phyloP scores from a whole-genome alignment of 2,797 vertebrate genomes.

The Anas bahamensis region DNA sequence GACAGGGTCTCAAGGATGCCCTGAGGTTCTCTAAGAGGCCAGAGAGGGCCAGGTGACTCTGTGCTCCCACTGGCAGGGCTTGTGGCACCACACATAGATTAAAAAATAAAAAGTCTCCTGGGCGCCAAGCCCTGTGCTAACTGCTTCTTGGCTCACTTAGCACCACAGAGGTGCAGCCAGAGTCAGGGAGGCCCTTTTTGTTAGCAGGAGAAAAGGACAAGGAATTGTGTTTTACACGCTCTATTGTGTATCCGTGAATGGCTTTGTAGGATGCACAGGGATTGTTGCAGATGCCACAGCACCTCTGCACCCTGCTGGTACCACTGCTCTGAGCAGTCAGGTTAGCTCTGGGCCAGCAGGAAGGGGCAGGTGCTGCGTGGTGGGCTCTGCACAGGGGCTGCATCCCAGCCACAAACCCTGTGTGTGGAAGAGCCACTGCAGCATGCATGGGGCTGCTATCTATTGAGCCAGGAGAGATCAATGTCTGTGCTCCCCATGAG shows the following conservation, averaged over 20 bases:
- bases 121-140: not conserved
- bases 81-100: rapidly evolving
- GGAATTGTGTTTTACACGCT: not conserved
- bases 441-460: rapidly evolving
- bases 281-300: not conserved
- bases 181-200: not conserved
- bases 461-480: not conserved
- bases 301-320: not conserved
- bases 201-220: not conserved
- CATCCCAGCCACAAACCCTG: not conserved
- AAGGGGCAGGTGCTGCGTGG: not conserved
- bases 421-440: not conserved
- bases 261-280: not conserved
- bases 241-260: not conserved
- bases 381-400: not conserved
- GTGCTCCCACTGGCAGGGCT: not conserved
- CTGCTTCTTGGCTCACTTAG: not conserved
- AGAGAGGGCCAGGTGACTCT: not conserved
- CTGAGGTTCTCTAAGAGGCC: not conserved
- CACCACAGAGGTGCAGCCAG: not conserved
- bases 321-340: rapidly evolving
- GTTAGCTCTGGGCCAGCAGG: not conserved
- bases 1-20: not conserved
- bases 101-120: not conserved
- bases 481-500: not conserved